Evolutionary conservation across 1,140 invertebrate species (phyloP), one percentile per base, ranked within the genome.

Genomic region (Pemphigus obesinymphae): DNA sequence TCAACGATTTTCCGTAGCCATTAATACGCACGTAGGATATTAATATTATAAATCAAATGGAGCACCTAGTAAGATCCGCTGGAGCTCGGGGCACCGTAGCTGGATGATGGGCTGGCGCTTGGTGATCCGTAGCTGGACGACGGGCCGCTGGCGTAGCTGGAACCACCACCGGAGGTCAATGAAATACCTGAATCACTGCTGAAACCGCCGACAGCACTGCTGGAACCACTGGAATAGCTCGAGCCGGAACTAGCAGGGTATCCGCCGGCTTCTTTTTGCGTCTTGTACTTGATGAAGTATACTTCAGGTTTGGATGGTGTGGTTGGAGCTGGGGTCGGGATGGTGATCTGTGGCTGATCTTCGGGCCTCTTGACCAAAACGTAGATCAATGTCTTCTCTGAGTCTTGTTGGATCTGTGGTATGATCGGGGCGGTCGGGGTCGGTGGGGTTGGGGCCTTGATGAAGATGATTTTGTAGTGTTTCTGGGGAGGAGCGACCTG

Each of bases 391-490:
- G 94, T 96, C 89, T 95, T 96, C 87, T 95, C 92, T 88, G 94
- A 92, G 86, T 93, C 93, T 87, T 94, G 93, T 84, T 92, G 91
- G 48, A 93, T 87, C 26, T 87, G 87, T 23, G 92, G 92, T 81
- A 94, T 92, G 70, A 92, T 89, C 66, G 93, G 92, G 6, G 92
- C 92, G 91, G 83, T 85, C 26, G 92, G 90, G 78, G 93, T 91
- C 55, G 93, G 92, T 78, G 92, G 90, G 40, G 93, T 91, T 82
- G 94, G 94, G 58, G 94, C 93, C 89, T 95, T 95, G 87, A 95
- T 95, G 90, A 95, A 95, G 87, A 95, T 93, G 86, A 94, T 95
- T 86, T 95, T 95, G 90, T 95, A 95, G 86, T 95, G 93, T 84
- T 95, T 95, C 86, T 93, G 92, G 55, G 93, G 88, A 70, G 90